Base-by-base conservation (phyloP, 2,797 vertebrate species). In the Acanthiza pusilla region DNA sequence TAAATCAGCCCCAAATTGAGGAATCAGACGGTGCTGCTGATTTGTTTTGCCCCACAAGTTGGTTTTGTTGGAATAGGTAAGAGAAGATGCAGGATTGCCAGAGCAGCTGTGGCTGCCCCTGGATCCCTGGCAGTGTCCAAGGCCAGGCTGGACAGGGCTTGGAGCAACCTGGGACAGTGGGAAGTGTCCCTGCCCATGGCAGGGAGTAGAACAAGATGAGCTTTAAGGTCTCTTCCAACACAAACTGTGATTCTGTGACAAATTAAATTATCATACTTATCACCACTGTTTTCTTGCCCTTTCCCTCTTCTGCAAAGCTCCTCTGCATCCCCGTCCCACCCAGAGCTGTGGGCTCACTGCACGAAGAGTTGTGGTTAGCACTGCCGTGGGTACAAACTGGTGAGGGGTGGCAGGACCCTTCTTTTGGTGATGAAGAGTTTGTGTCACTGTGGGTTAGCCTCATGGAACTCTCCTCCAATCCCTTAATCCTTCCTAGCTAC, bases 321-420 rank as follows among this genome's bases (percentile, higher is more conserved):
- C 16, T 12, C n/a, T 16, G 36, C 13, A 3, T 21, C 36, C 67
- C 62, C 29, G 42, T 42, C 26, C 63, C 34, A 53, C 48, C 61
- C 60, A 20, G 60, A 71, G 14, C 9, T n/a, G 26, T 43, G 8
- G 8, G 26, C 4, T 85, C 7, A 1, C 55, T 10, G 8, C 30
- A 30, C 0, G 0, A 38, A 23, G 4, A 3, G 4, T 16, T 25
- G 57, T 10, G 50, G 29, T 5, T 19, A 11, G 34, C 0, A 0
- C 14, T 20, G n/a, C 4, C 8, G 8, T 5, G 55, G 43, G n/a
- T 40, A 54, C 4, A 9, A 9, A 30, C 3, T 5, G 2, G 40
- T 29, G 13, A 4, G 1, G 20, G 20, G 7, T 30, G 58, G 45
- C 19, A 42, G 53, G 43, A 72, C 17, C 50, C 2, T 0, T 22